Evolutionary conservation across 2,797 vertebrate species (phyloP).

Genomic region (Poeciliopsis paucimaculata): DNA sequence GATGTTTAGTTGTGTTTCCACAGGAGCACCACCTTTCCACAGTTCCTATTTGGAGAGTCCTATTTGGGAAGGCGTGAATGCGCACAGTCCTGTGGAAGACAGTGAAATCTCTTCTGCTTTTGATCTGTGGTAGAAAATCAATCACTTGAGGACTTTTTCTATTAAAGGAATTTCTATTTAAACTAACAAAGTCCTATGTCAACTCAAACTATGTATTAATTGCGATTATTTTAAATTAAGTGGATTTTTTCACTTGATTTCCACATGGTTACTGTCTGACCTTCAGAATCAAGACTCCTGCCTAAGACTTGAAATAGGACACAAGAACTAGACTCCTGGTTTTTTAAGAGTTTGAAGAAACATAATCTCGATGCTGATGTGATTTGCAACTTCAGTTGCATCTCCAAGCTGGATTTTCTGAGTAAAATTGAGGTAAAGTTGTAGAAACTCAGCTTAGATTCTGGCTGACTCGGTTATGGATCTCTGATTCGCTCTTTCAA

Average conservation of each 20-base stretch:
- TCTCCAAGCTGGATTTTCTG: too few relatives aligned
- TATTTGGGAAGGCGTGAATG: too few relatives aligned
- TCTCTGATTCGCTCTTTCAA: too few relatives aligned
- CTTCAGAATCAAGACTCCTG: neutral
- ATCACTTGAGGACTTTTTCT: neutral
- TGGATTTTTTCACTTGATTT: neutral
- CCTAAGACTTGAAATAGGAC: neutral
- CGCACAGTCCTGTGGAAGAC: neutral
- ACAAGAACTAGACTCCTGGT: neutral
- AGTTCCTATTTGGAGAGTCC: conserved; percentile 23
- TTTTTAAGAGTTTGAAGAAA: too few relatives aligned
- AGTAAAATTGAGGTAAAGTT: too few relatives aligned
- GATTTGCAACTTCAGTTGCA: too few relatives aligned
- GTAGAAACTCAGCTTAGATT: too few relatives aligned
- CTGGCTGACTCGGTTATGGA: too few relatives aligned
- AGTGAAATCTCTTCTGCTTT: neutral
- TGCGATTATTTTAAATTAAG: neutral
- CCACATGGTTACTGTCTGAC: neutral
- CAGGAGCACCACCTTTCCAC: conserved; percentile 6
- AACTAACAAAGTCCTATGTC: neutral
- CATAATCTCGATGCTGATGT: too few relatives aligned
- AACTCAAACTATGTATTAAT: neutral
- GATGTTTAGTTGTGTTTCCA: conserved; percentile 48
- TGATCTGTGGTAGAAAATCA: neutral
- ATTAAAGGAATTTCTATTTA: neutral